These are phyloP conservation scores for Nyctibius bracteatus DNA, from an alignment of 2,113 vertebrate species.

Conservation along the genomic window DNA sequence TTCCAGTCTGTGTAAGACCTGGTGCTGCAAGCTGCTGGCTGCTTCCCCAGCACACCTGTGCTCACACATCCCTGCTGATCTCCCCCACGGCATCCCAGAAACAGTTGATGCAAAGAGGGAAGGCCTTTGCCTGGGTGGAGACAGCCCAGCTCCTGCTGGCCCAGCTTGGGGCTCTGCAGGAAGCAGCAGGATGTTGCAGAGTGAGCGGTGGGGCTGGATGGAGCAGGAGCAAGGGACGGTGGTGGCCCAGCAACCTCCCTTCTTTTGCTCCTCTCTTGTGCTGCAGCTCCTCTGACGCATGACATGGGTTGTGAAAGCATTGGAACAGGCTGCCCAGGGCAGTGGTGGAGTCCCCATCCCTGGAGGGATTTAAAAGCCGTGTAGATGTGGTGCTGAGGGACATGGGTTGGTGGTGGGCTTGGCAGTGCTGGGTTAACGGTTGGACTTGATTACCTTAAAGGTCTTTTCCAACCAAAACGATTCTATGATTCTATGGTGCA, in stretches of 20 bases:
- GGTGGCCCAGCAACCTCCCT: neutral
- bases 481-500: too few species aligned
- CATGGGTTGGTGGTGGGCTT: too few species aligned
- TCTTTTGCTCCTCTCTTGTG: neutral
- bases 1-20: neutral
- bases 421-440: too few species aligned
- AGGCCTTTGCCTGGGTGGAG: neutral
- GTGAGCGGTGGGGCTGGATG: rapidly evolving
- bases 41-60: neutral
- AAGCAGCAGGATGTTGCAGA: neutral
- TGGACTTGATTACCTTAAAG: too few species aligned
- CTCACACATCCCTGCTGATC: neutral
- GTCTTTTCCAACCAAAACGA: too few species aligned
- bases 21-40: neutral
- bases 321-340: too few species aligned
- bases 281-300: neutral
- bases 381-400: too few species aligned
- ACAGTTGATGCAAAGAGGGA: neutral
- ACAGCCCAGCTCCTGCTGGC: neutral
- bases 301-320: too few species aligned
- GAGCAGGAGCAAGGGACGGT: neutral
- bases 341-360: too few species aligned
- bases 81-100: rapidly evolving
- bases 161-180: neutral
- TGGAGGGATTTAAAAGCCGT: too few species aligned